Base-by-base conservation (phyloP, 1,140 invertebrate species). In the Idris sp. region DNA sequence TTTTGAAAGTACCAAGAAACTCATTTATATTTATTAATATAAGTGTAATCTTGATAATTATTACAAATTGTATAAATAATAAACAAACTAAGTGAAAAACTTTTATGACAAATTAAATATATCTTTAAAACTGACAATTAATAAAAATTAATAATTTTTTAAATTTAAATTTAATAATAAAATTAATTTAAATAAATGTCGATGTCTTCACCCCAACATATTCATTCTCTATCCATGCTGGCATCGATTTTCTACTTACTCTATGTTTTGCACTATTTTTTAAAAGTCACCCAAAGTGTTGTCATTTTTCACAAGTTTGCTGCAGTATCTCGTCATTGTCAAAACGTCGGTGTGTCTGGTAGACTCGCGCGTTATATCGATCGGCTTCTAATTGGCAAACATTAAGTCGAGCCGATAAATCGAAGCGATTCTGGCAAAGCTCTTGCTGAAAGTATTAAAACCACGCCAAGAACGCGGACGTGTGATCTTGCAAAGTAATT, bases 311-410 rank as follows among this genome's bases (percentile, higher is more conserved):
- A 73, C n/a, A 64, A 64, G 13, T 38, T 14, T 2, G 36, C 36
- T 28, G 46, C 25, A 14, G 22, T 36, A 22, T 59, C 38, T 59
- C 56, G 41, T 71, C 67, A 62, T 48, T 71, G 56, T 62, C 67
- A 41, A 48, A 59, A 41, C 38, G 54, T 51, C 53, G 16, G 30
- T 8, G 8, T 2, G 18, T 8, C 36, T n/a, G n/a, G n/a, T 28
- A 54, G 41, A 51, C 35, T 58, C 14, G 35, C 30, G 36, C 46
- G 30, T n/a, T 22, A 40, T 30, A 72, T 72, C 51, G 68, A 72
- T 56, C 58, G 56, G 36, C 56, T 72, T 62, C 48, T 72, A 72
- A 72, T 72, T 56, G 67, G 67, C 56, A 36, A 56, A 54, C 56
- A 46, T 59, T 44, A 69, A 69, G 46, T 43, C 46, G 40, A 22